Evolutionary conservation across 2,113 vertebrate species (phyloP), one percentile per base, ranked within the genome.

Genomic region (Chrysemys picta): DNA sequence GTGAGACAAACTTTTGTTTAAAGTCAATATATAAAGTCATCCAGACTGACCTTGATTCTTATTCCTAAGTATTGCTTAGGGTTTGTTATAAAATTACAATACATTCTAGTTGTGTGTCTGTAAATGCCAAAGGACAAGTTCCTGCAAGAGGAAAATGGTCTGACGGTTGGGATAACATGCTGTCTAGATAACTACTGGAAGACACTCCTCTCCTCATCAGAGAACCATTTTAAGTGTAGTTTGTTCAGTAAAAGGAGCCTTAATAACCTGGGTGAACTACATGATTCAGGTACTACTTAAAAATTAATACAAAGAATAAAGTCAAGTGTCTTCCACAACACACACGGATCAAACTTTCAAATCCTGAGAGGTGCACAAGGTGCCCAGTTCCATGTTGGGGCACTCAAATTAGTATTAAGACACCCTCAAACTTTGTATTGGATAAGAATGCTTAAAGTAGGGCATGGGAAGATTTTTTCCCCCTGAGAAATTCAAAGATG

Each of bases 261-360:
- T 49, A 38, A 6, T n/a, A 45, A 69, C 13, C 10, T 72, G 65
- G 19, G 0, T 8, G 17, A 47, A 8, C n/a, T 10, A 2, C 3
- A 0, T 1, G 7, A 2, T 53, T 25, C 6, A 49, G 24, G 35
- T 56, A n/a, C 2, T 42, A 38, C n/a, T 22, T 72, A 72, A 72
- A 72, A 72, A 38, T 38, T 5, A 72, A 38, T 38, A 10, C n/a
- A 72, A 72, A 49, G n/a, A 50, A 17, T 31, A 24, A 59, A 57
- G 50, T 59, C 29, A 21, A 14, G 24, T 1, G 2, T 16, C 25
- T 29, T 57, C 85, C 5, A 0, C 5, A 0, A 0, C 4, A n/a
- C 53, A 75, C 17, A 4, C n/a, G 42, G n/a, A n/a, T 5, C 29
- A 10, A 25, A 13, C 75, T 27, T 17, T 4, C 38, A 5, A 3